phyloP scores from a whole-genome alignment of 2,113 vertebrate species.

The Morone saxatilis region DNA sequence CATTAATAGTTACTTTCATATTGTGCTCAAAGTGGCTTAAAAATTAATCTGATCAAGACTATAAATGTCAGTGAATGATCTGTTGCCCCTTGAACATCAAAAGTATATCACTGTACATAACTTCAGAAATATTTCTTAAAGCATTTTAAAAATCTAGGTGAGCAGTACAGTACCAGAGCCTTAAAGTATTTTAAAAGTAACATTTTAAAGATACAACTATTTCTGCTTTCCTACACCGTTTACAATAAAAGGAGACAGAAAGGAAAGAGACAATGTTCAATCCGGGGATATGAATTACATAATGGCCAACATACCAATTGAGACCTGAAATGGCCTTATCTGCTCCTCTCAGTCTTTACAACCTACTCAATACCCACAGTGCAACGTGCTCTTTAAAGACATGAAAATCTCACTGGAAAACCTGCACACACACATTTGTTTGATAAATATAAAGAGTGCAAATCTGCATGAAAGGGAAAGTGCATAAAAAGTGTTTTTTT shows the following conservation, averaged over 20 bases:
- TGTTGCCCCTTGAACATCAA: neutral
- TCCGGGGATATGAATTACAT: no score
- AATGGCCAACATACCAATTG: no score
- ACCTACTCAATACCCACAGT: neutral
- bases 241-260: no score
- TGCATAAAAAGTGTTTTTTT: conserved; percentile 81
- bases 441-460: conserved; percentile 1
- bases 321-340: neutral
- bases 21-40: neutral
- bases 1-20: no score
- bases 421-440: neutral
- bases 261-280: neutral
- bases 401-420: neutral
- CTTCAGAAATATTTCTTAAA: neutral
- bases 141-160: no score
- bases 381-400: neutral
- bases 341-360: neutral
- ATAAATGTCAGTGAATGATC: neutral
- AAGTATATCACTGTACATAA: no score
- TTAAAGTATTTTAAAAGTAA: no score
- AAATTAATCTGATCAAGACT: neutral
- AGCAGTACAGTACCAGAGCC: no score
- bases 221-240: no score
- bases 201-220: no score
- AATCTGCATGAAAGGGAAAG: conserved; percentile 30